Percentiles rank a stretch among this genome's conserved stretches.
phyloP scores from a whole-genome alignment of 23 tunicate genomes.

The Botrylloides violaceus region DNA sequence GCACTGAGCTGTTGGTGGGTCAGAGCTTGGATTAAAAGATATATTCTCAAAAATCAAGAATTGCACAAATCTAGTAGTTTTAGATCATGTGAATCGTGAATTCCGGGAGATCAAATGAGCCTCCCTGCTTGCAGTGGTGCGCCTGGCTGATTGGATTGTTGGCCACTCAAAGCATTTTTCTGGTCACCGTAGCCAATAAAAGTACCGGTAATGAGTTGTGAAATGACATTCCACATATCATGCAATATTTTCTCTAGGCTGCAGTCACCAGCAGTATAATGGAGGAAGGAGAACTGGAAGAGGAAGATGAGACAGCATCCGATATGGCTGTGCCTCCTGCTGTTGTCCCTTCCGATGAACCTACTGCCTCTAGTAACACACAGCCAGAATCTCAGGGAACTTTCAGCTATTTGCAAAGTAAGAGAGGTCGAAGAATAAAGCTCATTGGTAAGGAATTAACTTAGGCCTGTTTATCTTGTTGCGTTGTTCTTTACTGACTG shows the following conservation, averaged over 20 bases:
- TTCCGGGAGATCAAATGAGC: too few species aligned
- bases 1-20: too few species aligned
- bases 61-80: too few species aligned
- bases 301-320: constrained; percentile 18
- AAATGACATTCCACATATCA: too few species aligned
- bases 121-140: too few species aligned
- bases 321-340: constrained; percentile 24
- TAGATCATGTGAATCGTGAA: too few species aligned
- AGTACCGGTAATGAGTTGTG: too few species aligned
- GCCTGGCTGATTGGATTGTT: too few species aligned
- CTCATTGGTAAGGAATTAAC: constrained; percentile 1
- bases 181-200: too few species aligned
- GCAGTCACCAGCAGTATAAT: constrained; percentile 76
- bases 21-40: too few species aligned
- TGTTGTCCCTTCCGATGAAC: not conserved
- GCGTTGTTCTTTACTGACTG: not conserved
- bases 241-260: constrained; percentile 33
- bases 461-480: not conserved
- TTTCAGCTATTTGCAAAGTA: constrained; percentile 1
- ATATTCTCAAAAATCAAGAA: too few species aligned
- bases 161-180: too few species aligned
- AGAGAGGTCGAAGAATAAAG: constrained; percentile 18
- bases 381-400: not conserved
- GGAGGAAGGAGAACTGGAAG: constrained; percentile 33
- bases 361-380: not conserved